Conservation (phyloP, 2,113 vertebrate genomes). For the Beaufortia kweichowensis region DNA sequence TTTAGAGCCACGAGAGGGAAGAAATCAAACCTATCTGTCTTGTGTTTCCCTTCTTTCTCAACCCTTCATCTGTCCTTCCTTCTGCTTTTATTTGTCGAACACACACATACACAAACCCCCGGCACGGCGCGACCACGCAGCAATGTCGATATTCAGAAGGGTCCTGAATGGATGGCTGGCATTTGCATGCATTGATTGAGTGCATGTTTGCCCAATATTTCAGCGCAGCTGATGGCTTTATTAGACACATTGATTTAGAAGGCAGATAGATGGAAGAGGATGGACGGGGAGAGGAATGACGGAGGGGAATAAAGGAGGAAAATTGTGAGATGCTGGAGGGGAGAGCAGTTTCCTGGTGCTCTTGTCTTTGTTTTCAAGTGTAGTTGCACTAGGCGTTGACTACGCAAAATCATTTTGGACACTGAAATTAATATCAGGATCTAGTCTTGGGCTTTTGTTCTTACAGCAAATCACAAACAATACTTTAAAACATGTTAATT, state of each 20-base stretch:
- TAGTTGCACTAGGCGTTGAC: neutral
- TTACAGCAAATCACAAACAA: no score
- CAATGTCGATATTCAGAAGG: conserved; percentile 52
- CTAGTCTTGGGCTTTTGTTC: no score
- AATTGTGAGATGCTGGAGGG: neutral
- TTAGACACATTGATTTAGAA: conserved; percentile 58
- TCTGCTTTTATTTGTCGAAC: conserved; percentile 47
- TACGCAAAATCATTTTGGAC: no score
- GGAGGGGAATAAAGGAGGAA: conserved; percentile 43
- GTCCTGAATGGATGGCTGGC: conserved; percentile 52
- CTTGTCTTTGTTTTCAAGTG: neutral
- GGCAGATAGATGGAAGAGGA: conserved; percentile 51
- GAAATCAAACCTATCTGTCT: conserved; percentile 40
- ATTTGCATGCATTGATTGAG: conserved; percentile 61
- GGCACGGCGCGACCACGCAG: conserved; percentile 26
- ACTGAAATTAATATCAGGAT: no score
- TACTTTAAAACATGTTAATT: no score
- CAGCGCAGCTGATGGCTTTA: conserved; percentile 58
- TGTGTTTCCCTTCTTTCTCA: conserved; percentile 42
- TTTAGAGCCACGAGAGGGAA: conserved; percentile 20
- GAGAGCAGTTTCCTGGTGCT: neutral
- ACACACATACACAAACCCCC: conserved; percentile 47
- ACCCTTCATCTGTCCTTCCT: conserved; percentile 32
- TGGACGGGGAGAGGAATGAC: conserved; percentile 27
- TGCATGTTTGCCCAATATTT: conserved; percentile 57